phyloP scores from a whole-genome alignment of 2,797 vertebrate species.

The Glyptemys insculpta region DNA sequence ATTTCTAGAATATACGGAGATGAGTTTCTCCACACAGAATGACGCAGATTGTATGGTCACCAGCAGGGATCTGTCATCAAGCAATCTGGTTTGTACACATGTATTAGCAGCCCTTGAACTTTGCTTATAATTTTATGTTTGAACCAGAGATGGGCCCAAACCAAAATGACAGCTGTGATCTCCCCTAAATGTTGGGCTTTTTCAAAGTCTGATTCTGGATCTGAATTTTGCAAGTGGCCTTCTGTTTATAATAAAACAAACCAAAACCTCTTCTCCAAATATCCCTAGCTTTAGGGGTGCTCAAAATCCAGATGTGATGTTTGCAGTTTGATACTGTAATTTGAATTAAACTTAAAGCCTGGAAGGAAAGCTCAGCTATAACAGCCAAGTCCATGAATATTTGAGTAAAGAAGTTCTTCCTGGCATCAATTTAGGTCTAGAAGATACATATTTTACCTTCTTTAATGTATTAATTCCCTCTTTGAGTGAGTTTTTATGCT shows the following conservation, averaged over 20 bases:
- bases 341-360: not conserved
- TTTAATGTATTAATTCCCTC: not conserved
- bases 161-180: not conserved
- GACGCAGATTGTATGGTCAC: not conserved
- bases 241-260: not conserved
- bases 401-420: not conserved
- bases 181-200: not conserved
- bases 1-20: not conserved
- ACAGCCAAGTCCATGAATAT: not conserved
- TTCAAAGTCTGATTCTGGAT: not conserved
- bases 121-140: not conserved
- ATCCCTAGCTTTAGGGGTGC: not conserved
- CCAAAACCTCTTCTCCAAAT: not conserved
- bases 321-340: not conserved
- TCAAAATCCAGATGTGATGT: not conserved
- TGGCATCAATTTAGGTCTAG: not conserved
- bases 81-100: not conserved
- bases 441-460: not conserved
- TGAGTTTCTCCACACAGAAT: not conserved
- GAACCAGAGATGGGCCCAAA: not conserved
- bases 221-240: not conserved
- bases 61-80: not conserved
- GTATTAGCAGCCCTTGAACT: not conserved
- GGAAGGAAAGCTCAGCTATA: not conserved
- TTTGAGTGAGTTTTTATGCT: not conserved